Percentiles rank a stretch among this genome's conserved stretches.
These are phyloP conservation scores for Neogobius melanostomus DNA, from an alignment of 2,113 vertebrate genomes.

Conservation along the genomic window DNA sequence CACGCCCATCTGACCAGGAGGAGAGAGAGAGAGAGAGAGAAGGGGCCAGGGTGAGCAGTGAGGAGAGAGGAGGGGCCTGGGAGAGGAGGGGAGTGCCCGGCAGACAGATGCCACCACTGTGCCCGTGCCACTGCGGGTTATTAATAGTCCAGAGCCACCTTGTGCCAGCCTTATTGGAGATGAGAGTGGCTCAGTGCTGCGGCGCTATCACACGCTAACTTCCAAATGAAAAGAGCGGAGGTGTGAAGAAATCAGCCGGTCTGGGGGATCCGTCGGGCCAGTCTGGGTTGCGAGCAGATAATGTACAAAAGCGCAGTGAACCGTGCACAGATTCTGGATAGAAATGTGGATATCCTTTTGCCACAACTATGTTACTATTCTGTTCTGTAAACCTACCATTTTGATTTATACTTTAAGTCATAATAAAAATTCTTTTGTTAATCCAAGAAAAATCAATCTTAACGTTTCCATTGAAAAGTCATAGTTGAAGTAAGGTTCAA, in stretches of 20 bases:
- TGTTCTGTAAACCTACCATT: no score
- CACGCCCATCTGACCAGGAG: conserved; percentile 52
- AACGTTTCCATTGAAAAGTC: background rate
- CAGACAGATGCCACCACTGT: conserved; percentile 77
- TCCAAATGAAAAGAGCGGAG: conserved; percentile 68
- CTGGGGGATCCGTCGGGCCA: conserved; percentile 15
- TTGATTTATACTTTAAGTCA: background rate
- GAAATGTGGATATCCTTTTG: background rate
- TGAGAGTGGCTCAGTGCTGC: conserved; percentile 49
- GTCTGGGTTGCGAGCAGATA: conserved; percentile 5
- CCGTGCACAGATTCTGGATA: background rate
- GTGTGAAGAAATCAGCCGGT: conserved; percentile 54
- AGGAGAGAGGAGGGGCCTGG: conserved; percentile 26
- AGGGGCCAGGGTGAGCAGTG: conserved; percentile 9
- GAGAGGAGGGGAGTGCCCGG: conserved; percentile 16
- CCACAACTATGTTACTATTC: background rate
- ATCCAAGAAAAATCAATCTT: background rate
- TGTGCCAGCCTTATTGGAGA: conserved; percentile 72
- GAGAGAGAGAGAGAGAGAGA: conserved; percentile 3
- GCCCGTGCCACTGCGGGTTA: conserved; percentile 68
- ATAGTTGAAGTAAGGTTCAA: background rate
- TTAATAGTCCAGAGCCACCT: conserved; percentile 73
- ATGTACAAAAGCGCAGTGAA: background rate
- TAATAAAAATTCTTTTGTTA: background rate
- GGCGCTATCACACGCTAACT: conserved; percentile 64